Evolutionary conservation across 2,113 vertebrate genomes (phyloP), one percentile per base, ranked within the genome.

Genomic region (Centropristis striata): DNA sequence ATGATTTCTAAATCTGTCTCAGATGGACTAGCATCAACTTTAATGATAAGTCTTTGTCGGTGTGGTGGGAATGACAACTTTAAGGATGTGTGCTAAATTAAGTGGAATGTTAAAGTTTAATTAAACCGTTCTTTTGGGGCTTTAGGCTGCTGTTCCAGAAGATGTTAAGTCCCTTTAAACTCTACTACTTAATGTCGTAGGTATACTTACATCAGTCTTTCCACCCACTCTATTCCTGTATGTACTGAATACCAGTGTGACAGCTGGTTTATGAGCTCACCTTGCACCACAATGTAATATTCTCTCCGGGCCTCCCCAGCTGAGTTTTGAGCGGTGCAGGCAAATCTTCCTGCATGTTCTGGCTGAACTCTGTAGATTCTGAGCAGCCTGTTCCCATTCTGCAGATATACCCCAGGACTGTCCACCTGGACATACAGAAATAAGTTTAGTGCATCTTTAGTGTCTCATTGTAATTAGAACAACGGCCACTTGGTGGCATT

Each of bases 221-320:
- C 27, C 21, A 16, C 11, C 2, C 6, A 12, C 1, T 51, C 1
- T 54, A 7, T 42, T 50, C 15, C 59, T 49, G 16, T 11, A 21
- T 28, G 27, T 5, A 20, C 32, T 58, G 28, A 70, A 64, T 25
- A 44, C 8, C 41, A 23, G 32, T 21, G 13, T 75, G 41, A 59
- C 67, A 78, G 20, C 11, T 36, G 28, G 13, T 59, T 71, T 23
- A 32, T 67, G 44, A 44, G 70, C 93, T 94, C 90, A 97, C 97
- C 91, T 86, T 96, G 94, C 72, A 97, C 96, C 1, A 94, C 87
- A 23, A 97, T 93, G 50, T 84, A 54, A 28, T 95, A 96, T 72
- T 94, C 84, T 65, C 90, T 94, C 39, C 72, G 92, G 12, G 90
- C 88, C 0, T 92, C 88, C 21, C 97, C 97, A 0, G 95, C 96